Evolutionary conservation across 2,797 vertebrate genomes (phyloP).

Genomic region (Xenops minutus): DNA sequence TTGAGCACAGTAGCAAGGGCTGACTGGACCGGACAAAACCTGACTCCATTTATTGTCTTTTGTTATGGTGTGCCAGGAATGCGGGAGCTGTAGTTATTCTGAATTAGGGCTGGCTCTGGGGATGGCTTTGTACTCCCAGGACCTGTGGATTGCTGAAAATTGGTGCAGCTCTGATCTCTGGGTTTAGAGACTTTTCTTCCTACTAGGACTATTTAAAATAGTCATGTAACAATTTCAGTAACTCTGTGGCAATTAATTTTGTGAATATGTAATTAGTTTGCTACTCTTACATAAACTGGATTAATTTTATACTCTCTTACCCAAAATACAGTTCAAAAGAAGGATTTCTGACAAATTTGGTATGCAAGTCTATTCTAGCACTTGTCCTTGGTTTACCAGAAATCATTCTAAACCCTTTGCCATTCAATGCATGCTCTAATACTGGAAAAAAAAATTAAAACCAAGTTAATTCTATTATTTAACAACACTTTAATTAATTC

Average conservation of each 20-base stretch:
- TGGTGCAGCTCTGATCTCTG: not conserved
- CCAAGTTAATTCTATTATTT: not conserved
- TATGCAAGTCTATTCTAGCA: not conserved
- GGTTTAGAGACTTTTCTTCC: not conserved
- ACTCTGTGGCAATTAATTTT: not conserved
- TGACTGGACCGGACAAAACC: conserved; percentile 51
- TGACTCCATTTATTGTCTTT: conserved; percentile 35
- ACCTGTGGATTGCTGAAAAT: conserved; percentile 14
- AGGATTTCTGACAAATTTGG: not conserved
- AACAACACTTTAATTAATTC: not conserved
- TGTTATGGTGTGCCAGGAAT: conserved; percentile 45
- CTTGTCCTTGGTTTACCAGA: not conserved
- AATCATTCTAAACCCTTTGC: not conserved
- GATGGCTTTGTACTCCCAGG: conserved; percentile 6
- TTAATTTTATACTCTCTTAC: not conserved
- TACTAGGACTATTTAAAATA: not conserved
- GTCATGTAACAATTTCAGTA: not conserved
- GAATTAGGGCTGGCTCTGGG: not conserved
- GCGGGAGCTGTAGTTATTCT: conserved; percentile 17
- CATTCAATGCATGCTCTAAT: not conserved
- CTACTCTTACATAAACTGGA: not conserved
- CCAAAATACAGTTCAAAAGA: not conserved
- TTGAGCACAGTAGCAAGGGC: not conserved
- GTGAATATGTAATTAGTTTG: not conserved
- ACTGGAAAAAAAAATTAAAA: not conserved